Base-by-base conservation (phyloP, 1,140 invertebrate genomes). In the Druon quercuslanigerum region DNA sequence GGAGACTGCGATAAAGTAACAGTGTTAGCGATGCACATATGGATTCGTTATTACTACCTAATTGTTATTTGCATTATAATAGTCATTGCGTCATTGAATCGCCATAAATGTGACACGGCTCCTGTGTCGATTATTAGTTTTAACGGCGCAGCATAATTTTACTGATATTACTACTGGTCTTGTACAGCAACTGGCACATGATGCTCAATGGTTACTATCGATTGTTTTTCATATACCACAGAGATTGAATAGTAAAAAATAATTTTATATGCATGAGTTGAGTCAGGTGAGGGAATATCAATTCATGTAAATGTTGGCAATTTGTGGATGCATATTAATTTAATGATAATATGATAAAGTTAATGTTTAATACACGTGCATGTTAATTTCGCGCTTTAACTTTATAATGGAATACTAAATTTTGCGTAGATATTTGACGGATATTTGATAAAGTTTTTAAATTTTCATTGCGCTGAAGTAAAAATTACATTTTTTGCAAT, bases 41-140 rank as follows among this genome's bases (percentile, higher is more conserved):
- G 14, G 57, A 33, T 60, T 33, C 33, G 57, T 40, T 60, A 60
- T 60, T 33, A 33, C 12, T 40, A 60, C 57, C 11, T 60, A 60
- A 60, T 60, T 60, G 57, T 60, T 60, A 60, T 60, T 60, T 40
- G 25, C 20, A 60, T 33, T 60, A 60, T 60, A 60, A 60, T 60
- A 60, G 20, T 33, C 20, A 60, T 60, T 60, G 57, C 57, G 57
- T 60, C 57, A 60, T 60, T 60, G 57, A 60, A 60, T 33, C 13
- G 57, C 25, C 20, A 25, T 33, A 60, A 40, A 60, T 60, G 57
- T 60, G 57, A 60, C 57, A 60, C 57, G 57, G 13, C 57, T 60
- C 16, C 57, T 60, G 57, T 25, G 57, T 60, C 25, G 57, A 60
- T 60, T 60, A 60, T 60, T 60, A 60, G 12, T 60, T 20, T 60